Conservation (phyloP, 1,140 invertebrate species). For the Zaprionus nigranus region DNA sequence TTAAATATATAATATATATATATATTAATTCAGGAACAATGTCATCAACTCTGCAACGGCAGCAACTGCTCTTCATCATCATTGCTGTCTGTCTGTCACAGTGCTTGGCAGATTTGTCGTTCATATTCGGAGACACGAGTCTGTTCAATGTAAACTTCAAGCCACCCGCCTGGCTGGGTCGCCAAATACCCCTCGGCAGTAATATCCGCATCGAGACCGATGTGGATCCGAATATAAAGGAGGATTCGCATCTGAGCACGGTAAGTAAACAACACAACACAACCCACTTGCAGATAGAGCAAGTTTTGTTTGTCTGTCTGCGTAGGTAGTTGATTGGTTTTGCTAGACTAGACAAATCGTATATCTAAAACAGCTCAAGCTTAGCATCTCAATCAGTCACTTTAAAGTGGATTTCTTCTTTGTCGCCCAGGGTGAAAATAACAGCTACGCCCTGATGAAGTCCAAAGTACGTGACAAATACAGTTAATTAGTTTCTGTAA, state of each 20-base stretch:
- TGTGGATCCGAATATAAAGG: conserved; percentile 70
- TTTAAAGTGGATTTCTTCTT: not conserved
- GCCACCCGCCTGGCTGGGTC: conserved; percentile 42
- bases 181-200: conserved; percentile 22
- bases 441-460: not conserved
- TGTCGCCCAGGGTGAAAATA: not conserved
- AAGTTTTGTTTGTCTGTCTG: too few species aligned
- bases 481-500: not conserved
- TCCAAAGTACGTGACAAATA: not conserved
- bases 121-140: conserved; percentile 57
- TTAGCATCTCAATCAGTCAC: not conserved
- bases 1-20: conserved; percentile 6
- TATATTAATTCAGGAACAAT: conserved; percentile 34
- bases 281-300: not conserved
- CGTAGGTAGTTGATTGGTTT: not conserved
- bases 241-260: conserved; percentile 70
- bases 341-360: not conserved
- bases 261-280: conserved; percentile 42
- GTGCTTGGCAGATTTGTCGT: conserved; percentile 42
- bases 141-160: conserved; percentile 70
- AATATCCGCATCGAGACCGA: conserved; percentile 44
- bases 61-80: conserved; percentile 36
- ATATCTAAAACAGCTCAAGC: not conserved
- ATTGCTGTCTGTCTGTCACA: conserved; percentile 35
- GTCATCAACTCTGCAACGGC: conserved; percentile 21